These are phyloP conservation scores for Gymnobelideus leadbeateri DNA, from an alignment of 2,113 vertebrate species.

Conservation along the genomic window DNA sequence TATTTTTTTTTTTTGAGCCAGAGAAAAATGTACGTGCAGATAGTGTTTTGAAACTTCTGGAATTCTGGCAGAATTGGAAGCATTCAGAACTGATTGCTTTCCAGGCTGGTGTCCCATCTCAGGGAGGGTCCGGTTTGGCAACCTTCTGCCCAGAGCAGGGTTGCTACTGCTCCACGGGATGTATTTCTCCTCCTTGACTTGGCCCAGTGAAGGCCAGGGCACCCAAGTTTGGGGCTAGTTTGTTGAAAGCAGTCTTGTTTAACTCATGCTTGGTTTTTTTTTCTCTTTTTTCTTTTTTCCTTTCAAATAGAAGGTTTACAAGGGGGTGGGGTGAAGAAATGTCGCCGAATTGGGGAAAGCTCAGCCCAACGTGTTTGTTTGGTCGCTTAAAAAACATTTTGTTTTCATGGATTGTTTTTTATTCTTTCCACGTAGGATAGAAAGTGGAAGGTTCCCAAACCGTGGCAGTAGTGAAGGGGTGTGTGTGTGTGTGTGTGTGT, in stretches of 20 bases:
- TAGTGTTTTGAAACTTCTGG: constrained; percentile 51
- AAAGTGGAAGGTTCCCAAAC: not conserved
- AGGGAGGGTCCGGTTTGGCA: not conserved
- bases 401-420: constrained; percentile 72
- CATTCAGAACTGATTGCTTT: not conserved
- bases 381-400: constrained; percentile 77
- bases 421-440: constrained; percentile 57
- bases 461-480: not conserved
- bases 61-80: not conserved
- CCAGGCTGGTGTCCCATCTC: not conserved
- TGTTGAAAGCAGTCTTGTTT: constrained; percentile 69
- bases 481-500: not conserved
- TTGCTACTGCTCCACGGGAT: not conserved
- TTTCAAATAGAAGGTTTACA: not conserved
- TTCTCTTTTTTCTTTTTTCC: not conserved
- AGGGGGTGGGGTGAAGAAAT: constrained; percentile 30
- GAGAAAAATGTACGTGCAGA: constrained; percentile 6
- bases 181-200: not conserved
- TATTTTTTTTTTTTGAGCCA: constrained; percentile 25
- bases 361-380: constrained; percentile 71
- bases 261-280: constrained; percentile 42
- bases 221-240: not conserved
- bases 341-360: constrained; percentile 72
- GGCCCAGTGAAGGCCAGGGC: not conserved
- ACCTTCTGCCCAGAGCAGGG: not conserved